phyloP scores from a whole-genome alignment of 2,113 vertebrate species.

The Carlito syrichta region DNA sequence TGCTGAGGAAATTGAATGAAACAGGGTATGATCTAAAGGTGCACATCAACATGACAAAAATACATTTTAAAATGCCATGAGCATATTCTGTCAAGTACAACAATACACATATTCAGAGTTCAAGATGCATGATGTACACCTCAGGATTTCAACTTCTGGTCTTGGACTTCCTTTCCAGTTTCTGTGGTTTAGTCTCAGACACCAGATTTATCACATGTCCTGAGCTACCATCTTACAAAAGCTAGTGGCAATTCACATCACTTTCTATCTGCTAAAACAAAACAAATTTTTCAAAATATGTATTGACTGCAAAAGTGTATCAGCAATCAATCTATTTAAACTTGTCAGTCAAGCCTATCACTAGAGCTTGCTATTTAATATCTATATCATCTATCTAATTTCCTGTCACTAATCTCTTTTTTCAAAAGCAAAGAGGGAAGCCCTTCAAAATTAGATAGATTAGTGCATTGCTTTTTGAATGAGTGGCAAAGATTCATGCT shows the following conservation, averaged over 20 bases:
- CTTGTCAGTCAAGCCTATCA: neutral
- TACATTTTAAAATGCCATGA: neutral
- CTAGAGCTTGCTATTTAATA: conserved; percentile 48
- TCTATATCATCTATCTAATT: conserved; percentile 43
- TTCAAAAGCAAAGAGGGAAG: neutral
- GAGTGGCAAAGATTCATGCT: neutral
- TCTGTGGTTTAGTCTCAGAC: neutral
- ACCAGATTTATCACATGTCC: neutral
- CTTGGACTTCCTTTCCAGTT: neutral
- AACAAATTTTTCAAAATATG: conserved; percentile 1
- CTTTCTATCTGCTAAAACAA: neutral
- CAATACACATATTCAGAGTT: neutral
- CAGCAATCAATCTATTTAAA: conserved; percentile 10
- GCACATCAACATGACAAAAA: conserved; percentile 56
- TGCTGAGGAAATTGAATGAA: neutral
- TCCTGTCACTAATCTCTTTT: neutral
- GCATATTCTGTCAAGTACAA: neutral
- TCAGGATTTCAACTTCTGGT: neutral
- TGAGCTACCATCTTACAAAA: neutral
- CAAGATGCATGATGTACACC: neutral
- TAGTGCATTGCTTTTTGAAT: neutral
- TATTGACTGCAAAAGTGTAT: neutral
- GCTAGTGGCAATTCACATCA: neutral
- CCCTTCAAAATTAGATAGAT: conserved; percentile 1
- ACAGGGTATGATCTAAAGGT: conserved; percentile 38